phyloP scores from a whole-genome alignment of 1,140 invertebrate genomes.

The Popillia japonica region DNA sequence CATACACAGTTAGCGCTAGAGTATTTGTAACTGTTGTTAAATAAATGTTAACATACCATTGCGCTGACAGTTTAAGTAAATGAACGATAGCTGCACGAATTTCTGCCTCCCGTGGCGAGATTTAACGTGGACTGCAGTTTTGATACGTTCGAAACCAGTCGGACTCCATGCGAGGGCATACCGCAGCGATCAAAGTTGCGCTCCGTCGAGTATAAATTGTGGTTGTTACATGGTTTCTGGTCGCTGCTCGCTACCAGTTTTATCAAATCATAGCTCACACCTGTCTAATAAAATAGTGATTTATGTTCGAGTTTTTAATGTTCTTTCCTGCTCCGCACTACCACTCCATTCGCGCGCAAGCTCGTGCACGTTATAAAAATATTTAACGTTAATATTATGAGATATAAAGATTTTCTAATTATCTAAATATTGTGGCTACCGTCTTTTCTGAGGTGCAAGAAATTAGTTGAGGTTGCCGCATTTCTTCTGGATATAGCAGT shows the following conservation, averaged over 20 bases:
- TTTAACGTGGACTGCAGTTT: conserved; percentile 35
- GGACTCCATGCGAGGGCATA: neutral
- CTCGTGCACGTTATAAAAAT: conserved; percentile 30
- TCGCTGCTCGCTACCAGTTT: conserved; percentile 41
- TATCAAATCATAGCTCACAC: conserved; percentile 42
- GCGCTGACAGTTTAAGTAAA: conserved; percentile 32
- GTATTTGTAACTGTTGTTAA: conserved; percentile 34
- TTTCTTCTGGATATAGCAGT: neutral
- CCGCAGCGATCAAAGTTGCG: conserved; percentile 5
- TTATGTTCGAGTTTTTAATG: conserved; percentile 40
- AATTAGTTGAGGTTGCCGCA: conserved; percentile 1
- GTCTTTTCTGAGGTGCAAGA: neutral
- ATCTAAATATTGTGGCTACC: conserved; percentile 20
- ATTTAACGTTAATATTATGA: conserved; percentile 37
- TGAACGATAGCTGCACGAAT: conserved; percentile 38
- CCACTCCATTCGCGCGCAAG: neutral
- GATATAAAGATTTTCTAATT: conserved; percentile 32
- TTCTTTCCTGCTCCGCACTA: conserved; percentile 15
- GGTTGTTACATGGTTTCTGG: conserved; percentile 39
- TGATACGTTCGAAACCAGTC: neutral
- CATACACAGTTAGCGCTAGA: conserved; percentile 14
- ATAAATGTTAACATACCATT: conserved; percentile 31
- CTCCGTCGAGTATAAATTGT: conserved; percentile 36
- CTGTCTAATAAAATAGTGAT: conserved; percentile 41
- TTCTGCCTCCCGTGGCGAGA: conserved; percentile 35